Percentiles rank a stretch among this genome's conserved stretches.
phyloP scores from a whole-genome alignment of 2,888 invertebrate genomes.

The Phasia obesa region DNA sequence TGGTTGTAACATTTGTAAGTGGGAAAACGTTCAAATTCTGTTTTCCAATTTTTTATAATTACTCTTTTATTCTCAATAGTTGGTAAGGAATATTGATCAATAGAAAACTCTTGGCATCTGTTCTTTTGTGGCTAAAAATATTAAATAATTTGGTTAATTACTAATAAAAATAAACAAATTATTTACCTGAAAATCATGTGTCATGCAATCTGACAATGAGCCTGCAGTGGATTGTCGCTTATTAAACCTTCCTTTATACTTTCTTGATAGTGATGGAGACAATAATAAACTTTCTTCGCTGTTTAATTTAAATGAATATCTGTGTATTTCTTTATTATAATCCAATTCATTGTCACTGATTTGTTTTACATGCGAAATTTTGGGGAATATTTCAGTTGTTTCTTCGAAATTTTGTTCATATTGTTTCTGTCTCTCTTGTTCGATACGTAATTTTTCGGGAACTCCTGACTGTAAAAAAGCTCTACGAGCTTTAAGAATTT shows the following conservation, averaged over 20 bases:
- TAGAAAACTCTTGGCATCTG: not conserved
- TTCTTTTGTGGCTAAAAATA: constrained; percentile 31
- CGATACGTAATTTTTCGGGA: constrained; percentile 86
- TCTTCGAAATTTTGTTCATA: constrained; percentile 79
- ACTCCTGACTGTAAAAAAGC: constrained; percentile 89
- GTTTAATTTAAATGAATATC: constrained; percentile 54
- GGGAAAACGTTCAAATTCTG: constrained; percentile 85
- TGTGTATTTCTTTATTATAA: constrained; percentile 34
- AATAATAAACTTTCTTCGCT: constrained; percentile 7
- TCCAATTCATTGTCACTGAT: constrained; percentile 73
- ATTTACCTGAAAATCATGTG: constrained; percentile 51
- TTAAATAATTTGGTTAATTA: not conserved
- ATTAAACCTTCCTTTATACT: not conserved
- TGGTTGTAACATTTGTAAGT: constrained; percentile 86
- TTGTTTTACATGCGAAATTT: constrained; percentile 87
- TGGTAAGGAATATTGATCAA: constrained; percentile 59
- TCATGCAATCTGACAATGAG: constrained; percentile 26
- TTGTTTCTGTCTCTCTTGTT: constrained; percentile 83
- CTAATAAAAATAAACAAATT: not conserved
- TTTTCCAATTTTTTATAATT: constrained; percentile 84
- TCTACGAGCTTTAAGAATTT: constrained; percentile 85
- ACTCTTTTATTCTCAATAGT: constrained; percentile 81
- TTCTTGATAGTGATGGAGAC: constrained; percentile 43
- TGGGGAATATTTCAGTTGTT: constrained; percentile 84
- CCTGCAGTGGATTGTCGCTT: constrained; percentile 5